These are phyloP conservation scores for Myathropa florea DNA, from an alignment of 2,888 invertebrate genomes.

Conservation along the genomic window DNA sequence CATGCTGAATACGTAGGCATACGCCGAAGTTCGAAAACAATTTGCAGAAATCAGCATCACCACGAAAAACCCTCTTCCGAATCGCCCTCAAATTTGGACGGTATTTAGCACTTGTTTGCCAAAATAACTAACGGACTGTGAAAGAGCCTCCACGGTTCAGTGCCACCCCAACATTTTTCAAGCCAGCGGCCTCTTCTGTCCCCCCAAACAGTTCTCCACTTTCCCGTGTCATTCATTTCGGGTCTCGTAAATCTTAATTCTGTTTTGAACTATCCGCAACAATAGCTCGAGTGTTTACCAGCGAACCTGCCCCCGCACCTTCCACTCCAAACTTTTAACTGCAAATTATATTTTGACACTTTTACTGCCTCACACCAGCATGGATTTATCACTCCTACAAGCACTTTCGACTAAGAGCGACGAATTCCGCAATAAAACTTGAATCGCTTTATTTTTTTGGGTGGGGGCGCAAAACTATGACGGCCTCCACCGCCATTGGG, in stretches of 20 bases:
- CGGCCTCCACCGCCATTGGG: neutral
- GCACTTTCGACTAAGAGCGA: neutral
- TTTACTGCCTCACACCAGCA: neutral
- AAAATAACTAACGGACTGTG: too few relatives aligned
- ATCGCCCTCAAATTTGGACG: too few relatives aligned
- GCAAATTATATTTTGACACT: neutral
- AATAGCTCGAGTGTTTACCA: too few relatives aligned
- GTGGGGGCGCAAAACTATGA: neutral
- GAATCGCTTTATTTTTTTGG: neutral
- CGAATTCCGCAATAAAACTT: slow-evolving; percentile 7
- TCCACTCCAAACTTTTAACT: neutral
- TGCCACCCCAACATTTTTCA: too few relatives aligned
- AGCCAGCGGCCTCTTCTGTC: neutral
- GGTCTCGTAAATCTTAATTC: neutral
- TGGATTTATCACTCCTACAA: neutral
- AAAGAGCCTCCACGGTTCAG: too few relatives aligned
- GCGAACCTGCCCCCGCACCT: neutral
- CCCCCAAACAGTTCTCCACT: too few relatives aligned
- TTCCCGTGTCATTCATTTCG: neutral
- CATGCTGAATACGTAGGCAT: too few relatives aligned
- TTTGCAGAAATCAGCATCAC: too few relatives aligned
- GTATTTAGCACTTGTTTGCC: too few relatives aligned
- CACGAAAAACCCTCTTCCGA: too few relatives aligned
- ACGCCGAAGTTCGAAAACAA: too few relatives aligned
- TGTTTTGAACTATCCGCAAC: neutral